phyloP scores from a whole-genome alignment of 64 coral and sea anemone species.

The Porites lutea region DNA sequence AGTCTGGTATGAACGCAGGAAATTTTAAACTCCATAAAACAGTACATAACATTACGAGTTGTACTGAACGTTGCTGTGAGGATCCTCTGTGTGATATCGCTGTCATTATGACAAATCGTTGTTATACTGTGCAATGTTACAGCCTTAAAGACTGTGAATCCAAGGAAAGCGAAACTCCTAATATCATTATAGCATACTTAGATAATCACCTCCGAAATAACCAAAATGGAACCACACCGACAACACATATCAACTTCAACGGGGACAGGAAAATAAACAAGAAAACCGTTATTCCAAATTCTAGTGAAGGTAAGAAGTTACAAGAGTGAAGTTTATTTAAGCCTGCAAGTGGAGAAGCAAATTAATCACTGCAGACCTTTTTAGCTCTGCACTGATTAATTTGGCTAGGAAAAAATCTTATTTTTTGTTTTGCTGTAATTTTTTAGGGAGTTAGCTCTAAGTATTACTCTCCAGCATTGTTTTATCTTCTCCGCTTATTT shows the following conservation, averaged over 20 bases:
- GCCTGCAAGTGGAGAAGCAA: too few relatives aligned
- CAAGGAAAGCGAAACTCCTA: conserved; percentile 18
- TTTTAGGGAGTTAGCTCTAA: too few relatives aligned
- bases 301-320: conserved; percentile 51
- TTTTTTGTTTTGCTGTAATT: too few relatives aligned
- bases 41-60: conserved; percentile 58
- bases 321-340: neutral
- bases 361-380: too few relatives aligned
- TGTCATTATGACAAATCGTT: conserved; percentile 66
- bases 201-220: conserved; percentile 12
- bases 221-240: neutral
- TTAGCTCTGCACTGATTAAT: too few relatives aligned
- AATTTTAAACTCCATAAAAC: conserved; percentile 63
- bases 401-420: too few relatives aligned
- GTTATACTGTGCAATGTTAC: conserved; percentile 77
- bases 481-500: too few relatives aligned
- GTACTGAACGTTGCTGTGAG: conserved; percentile 59
- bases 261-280: conserved; percentile 24
- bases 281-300: conserved; percentile 71
- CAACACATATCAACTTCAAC: neutral
- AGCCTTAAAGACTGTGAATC: conserved; percentile 59
- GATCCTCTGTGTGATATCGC: conserved; percentile 62
- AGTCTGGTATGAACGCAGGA: conserved; percentile 67
- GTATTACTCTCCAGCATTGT: too few relatives aligned
- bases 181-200: conserved; percentile 49